phyloP scores from a whole-genome alignment of 2,797 vertebrate genomes.

The Notolabrus celidotus region DNA sequence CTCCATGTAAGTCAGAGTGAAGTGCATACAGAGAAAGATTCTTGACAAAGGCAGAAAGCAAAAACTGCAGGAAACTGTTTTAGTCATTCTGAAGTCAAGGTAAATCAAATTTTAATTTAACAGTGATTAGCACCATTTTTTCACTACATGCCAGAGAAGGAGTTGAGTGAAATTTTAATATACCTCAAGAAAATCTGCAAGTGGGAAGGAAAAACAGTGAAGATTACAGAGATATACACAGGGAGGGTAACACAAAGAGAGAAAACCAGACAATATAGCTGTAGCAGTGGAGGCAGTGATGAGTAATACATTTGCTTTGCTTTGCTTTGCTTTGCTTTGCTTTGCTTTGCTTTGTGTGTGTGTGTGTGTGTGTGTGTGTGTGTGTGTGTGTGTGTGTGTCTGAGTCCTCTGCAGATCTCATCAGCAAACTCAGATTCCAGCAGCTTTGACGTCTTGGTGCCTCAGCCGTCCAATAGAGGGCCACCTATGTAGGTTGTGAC shows the following conservation, averaged over 20 bases:
- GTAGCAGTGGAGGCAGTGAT: constrained; percentile 13
- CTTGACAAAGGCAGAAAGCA: neutral
- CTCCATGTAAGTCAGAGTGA: too few species aligned
- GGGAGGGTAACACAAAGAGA: neutral
- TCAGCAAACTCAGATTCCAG: constrained; percentile 52
- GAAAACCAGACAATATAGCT: constrained; percentile 37
- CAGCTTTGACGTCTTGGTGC: constrained; percentile 28
- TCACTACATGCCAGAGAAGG: neutral
- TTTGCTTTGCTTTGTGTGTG: constrained; percentile 1
- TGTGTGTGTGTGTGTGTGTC: neutral
- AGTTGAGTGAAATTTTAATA: neutral
- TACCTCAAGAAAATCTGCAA: constrained; percentile 7
- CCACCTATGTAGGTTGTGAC: neutral
- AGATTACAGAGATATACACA: constrained; percentile 16
- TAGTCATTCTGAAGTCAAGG: neutral
- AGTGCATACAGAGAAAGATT: too few species aligned
- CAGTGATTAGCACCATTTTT: too few species aligned
- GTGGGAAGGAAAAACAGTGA: constrained; percentile 1
- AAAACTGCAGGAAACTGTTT: too few species aligned
- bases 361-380: constrained; percentile 3
- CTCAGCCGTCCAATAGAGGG: constrained; percentile 37
- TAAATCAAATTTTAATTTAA: neutral
- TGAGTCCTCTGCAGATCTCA: constrained; percentile 51
- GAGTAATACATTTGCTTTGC: constrained; percentile 31
- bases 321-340: too few species aligned